Evolutionary conservation across 2,113 vertebrate genomes (phyloP), one percentile per base, ranked within the genome.

Genomic region (Amazona vittata): DNA sequence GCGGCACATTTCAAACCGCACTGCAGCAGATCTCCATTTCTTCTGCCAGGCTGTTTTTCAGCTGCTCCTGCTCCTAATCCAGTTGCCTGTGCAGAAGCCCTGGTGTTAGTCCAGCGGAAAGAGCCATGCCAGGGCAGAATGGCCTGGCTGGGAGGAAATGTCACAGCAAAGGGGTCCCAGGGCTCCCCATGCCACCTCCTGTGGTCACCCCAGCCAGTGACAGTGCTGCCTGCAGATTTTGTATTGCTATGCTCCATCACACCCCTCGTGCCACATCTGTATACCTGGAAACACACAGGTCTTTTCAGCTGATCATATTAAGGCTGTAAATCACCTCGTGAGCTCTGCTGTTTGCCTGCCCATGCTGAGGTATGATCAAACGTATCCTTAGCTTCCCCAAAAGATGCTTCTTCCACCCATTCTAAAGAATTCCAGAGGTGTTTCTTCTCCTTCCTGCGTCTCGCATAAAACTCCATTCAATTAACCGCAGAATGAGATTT

Each of bases 41-140:
- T 82, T 82, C 81, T 82, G 35, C 70, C 64, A 86, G 41, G 70
- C 59, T 89, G 24, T 44, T 55, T 55, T 18, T 67, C 85, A 94
- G 63, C 80, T 76, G 85, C 85, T 81, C 57, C 81, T 55, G 44
- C 11, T 67, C 80, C 69, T 75, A 44, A n/a, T 44, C 57, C 69
- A 75, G 39, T 37, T 65, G 69, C 10, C 19, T 6, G 57, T 39
- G 64, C 35, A 55, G 52, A 62, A 77, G 64, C 52, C 20, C 80
- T 44, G 31, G 24, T 71, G 52, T 39, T 65, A 50, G 70, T 39
- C 46, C 70, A 86, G 49, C 3, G 1, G 50, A 63, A 29, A 20
- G 39, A 12, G 22, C 57, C 5, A 2, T 57, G 80, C 68, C 75
- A 80, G 57, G 7, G 11, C 35, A 39, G 55, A 35, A 31, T 31